Conservation (phyloP, 2,888 invertebrate species). For the Pharmacophagus antenor region DNA sequence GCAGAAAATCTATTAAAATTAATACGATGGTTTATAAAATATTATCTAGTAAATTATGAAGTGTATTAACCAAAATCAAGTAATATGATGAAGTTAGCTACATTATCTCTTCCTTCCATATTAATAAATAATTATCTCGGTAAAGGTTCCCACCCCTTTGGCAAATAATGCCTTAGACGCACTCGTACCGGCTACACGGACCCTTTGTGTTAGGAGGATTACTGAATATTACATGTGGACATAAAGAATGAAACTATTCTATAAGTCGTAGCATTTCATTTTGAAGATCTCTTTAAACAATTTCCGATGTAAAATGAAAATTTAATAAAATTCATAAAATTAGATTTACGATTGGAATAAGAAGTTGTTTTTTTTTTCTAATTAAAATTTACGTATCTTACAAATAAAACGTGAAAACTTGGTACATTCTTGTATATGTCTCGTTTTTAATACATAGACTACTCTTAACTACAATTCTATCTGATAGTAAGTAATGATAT, state of each 20-base stretch:
- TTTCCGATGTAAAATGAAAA: background rate
- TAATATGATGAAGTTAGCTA: slow-evolving; percentile 13
- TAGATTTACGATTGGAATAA: no score
- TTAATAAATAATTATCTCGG: slow-evolving; percentile 19
- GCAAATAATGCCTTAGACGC: slow-evolving; percentile 12
- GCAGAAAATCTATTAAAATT: no score
- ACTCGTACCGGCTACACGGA: background rate
- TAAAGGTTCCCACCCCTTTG: slow-evolving; percentile 15
- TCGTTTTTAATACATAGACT: no score
- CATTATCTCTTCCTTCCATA: slow-evolving; percentile 15
- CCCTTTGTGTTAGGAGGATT: slow-evolving; percentile 16
- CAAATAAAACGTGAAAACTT: no score
- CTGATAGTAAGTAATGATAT: no score
- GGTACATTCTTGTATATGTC: no score
- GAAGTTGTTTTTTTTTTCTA: no score
- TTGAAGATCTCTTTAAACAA: slow-evolving; percentile 4
- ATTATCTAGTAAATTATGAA: background rate
- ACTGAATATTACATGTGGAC: slow-evolving; percentile 23
- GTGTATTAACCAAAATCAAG: background rate
- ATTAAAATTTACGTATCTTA: no score
- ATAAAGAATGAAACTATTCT: slow-evolving; percentile 2
- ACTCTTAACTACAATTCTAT: no score
- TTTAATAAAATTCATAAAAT: no score
- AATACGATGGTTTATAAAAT: background rate
- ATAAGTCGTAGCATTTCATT: slow-evolving; percentile 5